phyloP scores from a whole-genome alignment of 2,888 invertebrate genomes.

The Athrips mouffetella region DNA sequence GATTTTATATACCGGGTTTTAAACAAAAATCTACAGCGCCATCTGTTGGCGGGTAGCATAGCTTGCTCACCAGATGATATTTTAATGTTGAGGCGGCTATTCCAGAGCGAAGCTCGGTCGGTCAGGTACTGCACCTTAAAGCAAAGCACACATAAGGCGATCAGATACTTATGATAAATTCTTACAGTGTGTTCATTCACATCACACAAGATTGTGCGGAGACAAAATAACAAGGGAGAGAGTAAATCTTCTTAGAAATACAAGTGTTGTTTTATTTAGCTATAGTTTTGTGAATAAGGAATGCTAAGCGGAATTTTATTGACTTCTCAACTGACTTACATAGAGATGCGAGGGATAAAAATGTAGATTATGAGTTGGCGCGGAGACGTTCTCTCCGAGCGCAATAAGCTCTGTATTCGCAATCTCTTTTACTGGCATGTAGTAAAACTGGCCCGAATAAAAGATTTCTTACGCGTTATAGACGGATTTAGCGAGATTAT shows the following conservation, averaged over 20 bases:
- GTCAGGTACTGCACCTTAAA: no score
- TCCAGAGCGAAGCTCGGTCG: no score
- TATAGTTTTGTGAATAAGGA: constrained; percentile 43
- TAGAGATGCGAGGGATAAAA: constrained; percentile 41
- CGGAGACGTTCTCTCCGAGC: constrained; percentile 31
- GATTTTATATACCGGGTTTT: no score
- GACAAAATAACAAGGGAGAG: constrained; percentile 31
- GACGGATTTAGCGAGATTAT: constrained; percentile 42
- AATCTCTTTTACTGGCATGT: constrained; percentile 39
- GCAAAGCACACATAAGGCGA: no score
- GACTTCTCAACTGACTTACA: constrained; percentile 42
- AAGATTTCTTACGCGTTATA: constrained; percentile 37
- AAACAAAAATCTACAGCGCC: no score
- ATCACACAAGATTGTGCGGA: constrained; percentile 20
- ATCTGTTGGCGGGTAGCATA: no score
- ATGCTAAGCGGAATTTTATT: constrained; percentile 48
- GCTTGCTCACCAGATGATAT: no score
- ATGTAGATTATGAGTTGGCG: constrained; percentile 43
- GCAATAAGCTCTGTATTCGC: constrained; percentile 29
- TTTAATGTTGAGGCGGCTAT: no score
- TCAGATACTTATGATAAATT: no score
- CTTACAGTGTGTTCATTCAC: constrained; percentile 5
- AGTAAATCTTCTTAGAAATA: constrained; percentile 41
- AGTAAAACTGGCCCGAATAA: constrained; percentile 43
- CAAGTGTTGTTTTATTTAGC: constrained; percentile 39